Evolutionary conservation across 2,888 invertebrate species (phyloP), one percentile per base, ranked within the genome.

Genomic region (Harmothoe impar): DNA sequence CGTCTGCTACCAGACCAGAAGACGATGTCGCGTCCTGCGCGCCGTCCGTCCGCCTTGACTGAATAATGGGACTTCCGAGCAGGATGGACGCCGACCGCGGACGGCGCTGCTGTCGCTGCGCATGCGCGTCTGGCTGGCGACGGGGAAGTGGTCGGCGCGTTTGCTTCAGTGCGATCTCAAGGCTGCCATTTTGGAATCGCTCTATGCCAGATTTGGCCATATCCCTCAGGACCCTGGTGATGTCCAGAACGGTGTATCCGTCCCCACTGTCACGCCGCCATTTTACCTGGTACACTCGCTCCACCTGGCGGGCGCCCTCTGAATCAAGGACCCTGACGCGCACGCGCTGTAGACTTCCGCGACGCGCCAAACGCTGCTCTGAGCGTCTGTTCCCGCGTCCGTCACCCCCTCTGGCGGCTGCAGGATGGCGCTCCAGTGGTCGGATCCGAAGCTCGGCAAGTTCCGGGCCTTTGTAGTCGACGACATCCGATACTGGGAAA

Each of bases 141-240:
- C 25, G 3, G 20, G 35, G 35, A 3, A 7, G 0, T 20, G 81
- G 81, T 23, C 81, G 81, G 23, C 81, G 81, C 35, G 33, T 33
- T n/a, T 43, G 33, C 0, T 25, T 33, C 35, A 81, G 33, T 12
- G 81, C 25, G 81, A 81, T 81, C 43, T 81, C 81, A 12, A 81
- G 81, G 43, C 81, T 81, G 81, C 81, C 81, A 25, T 81, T 81
- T 20, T 43, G 81, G 81, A 35, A 81, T 3, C 43, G 81, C 23
- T 81, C 81, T 35, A 81, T 20, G 5, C 43, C 43, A 20, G 81
- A 33, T 12, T 20, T 35, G 23, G 81, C 43, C 81, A 81, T 33
- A 35, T 81, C 81, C 12, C 33, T 33, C 81, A 81, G 43, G 15
- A 81, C 43, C 3, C 81, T 20, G 15, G 81, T 81, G 33, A 81